Percentiles rank a stretch among this genome's conserved stretches.
These are phyloP conservation scores for Orgyia antiqua DNA, from an alignment of 2,888 invertebrate genomes.

Conservation along the genomic window DNA sequence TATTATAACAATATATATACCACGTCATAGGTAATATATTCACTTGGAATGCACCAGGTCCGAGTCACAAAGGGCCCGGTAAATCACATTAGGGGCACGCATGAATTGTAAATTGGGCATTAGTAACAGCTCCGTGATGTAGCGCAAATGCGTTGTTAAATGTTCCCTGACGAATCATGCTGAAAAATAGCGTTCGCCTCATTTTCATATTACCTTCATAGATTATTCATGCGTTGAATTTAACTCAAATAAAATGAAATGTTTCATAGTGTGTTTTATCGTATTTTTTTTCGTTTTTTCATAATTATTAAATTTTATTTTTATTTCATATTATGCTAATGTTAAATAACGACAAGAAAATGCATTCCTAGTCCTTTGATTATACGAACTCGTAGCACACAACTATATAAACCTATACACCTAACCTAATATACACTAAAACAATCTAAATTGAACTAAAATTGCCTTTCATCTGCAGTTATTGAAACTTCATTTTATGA, in stretches of 20 bases:
- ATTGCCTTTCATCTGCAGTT: too few species aligned
- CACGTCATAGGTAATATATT: conserved; percentile 52
- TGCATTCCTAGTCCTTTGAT: too few species aligned
- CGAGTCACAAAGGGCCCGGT: conserved; percentile 68
- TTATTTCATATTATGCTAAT: too few species aligned
- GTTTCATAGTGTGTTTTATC: background rate
- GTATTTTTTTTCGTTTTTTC: too few species aligned
- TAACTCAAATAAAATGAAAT: background rate
- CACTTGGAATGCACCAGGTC: conserved; percentile 45
- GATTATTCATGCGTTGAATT: conserved; percentile 3
- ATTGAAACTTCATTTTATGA: too few species aligned
- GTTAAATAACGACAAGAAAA: too few species aligned
- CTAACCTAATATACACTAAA: too few species aligned
- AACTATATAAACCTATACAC: too few species aligned
- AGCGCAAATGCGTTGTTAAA: conserved; percentile 13
- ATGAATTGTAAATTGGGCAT: conserved; percentile 78
- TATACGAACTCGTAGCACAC: too few species aligned
- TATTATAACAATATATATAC: too few species aligned
- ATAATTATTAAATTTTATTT: too few species aligned
- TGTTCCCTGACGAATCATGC: conserved; percentile 9
- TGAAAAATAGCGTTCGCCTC: conserved; percentile 16
- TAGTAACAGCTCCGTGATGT: conserved; percentile 54
- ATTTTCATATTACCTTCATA: conserved; percentile 19
- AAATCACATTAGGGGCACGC: conserved; percentile 71
- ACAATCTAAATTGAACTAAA: too few species aligned